These are phyloP conservation scores for Plestiodon gilberti DNA, from an alignment of 2,113 vertebrate species.

Conservation along the genomic window DNA sequence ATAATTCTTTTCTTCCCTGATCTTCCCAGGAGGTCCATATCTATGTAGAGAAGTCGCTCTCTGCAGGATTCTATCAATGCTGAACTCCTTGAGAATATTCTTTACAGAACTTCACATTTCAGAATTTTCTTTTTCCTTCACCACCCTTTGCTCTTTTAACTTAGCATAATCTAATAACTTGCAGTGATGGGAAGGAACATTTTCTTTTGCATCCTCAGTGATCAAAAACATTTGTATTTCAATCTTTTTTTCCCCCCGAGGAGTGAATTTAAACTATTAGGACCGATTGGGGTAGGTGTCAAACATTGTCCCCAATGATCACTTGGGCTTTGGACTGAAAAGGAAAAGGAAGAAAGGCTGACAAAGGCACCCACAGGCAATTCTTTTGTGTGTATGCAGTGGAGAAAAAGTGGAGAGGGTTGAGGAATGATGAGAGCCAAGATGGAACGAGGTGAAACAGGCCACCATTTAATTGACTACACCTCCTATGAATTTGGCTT, in stretches of 20 bases:
- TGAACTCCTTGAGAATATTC: slow-evolving; percentile 44
- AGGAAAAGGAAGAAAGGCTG: background rate
- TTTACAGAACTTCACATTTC: slow-evolving; percentile 54
- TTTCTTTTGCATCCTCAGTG: background rate
- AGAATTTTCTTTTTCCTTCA: slow-evolving; percentile 19
- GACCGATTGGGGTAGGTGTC: background rate
- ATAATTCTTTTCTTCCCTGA: slow-evolving; percentile 38
- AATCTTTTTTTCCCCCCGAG: background rate
- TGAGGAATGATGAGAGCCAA: too few species aligned
- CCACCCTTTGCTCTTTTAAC: slow-evolving; percentile 14
- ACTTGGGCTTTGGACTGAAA: background rate
- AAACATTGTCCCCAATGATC: background rate
- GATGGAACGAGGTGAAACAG: background rate
- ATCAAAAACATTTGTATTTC: slow-evolving; percentile 17
- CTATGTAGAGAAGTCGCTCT: background rate
- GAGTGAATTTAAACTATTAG: background rate
- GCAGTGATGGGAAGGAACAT: background rate
- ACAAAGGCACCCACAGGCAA: background rate
- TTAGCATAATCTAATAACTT: slow-evolving; percentile 7
- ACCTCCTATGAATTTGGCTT: background rate
- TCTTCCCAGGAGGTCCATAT: slow-evolving; percentile 36
- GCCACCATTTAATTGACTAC: background rate
- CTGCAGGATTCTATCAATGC: slow-evolving; percentile 13
- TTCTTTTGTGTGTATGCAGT: background rate
- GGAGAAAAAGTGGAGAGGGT: too few species aligned